Conservation (phyloP, 2,113 vertebrate genomes). For the Rhynchomys soricoides region DNA sequence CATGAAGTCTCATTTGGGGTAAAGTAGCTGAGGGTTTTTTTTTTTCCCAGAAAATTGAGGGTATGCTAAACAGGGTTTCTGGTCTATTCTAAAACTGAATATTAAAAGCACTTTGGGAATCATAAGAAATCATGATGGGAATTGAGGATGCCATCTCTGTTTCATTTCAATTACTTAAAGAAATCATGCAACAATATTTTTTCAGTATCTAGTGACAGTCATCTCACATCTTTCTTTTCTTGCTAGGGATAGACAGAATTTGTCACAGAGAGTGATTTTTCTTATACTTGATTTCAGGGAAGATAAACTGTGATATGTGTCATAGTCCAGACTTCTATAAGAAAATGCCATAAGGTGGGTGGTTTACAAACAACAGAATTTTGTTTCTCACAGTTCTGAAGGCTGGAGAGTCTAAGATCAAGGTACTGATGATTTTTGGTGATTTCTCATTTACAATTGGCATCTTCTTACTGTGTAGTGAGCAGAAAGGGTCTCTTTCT, state of each 20-base stretch:
- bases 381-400: not conserved
- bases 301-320: not conserved
- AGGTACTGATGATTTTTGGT: not conserved
- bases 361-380: not conserved
- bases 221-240: slow-evolving; percentile 9
- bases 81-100: slow-evolving; percentile 25
- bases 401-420: not conserved
- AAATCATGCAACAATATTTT: not conserved
- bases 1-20: not conserved
- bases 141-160: not conserved
- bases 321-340: not conserved
- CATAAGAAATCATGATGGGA: not conserved
- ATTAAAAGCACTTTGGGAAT: slow-evolving; percentile 34
- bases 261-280: slow-evolving; percentile 23
- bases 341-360: not conserved
- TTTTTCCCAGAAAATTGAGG: slow-evolving; percentile 1
- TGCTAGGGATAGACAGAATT: slow-evolving; percentile 35
- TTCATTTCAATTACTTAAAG: slow-evolving; percentile 46
- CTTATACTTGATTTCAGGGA: slow-evolving; percentile 51
- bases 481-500: not conserved
- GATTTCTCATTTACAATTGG: not conserved
- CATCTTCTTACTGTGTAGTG: not conserved
- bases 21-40: not conserved
- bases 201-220: slow-evolving; percentile 2
- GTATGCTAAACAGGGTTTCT: slow-evolving; percentile 28